A percentile compares a stretch with the other conserved stretches of the same genome.
phyloP scores from a whole-genome alignment of 64 coral and sea anemone species.

The Stylophora pistillata region DNA sequence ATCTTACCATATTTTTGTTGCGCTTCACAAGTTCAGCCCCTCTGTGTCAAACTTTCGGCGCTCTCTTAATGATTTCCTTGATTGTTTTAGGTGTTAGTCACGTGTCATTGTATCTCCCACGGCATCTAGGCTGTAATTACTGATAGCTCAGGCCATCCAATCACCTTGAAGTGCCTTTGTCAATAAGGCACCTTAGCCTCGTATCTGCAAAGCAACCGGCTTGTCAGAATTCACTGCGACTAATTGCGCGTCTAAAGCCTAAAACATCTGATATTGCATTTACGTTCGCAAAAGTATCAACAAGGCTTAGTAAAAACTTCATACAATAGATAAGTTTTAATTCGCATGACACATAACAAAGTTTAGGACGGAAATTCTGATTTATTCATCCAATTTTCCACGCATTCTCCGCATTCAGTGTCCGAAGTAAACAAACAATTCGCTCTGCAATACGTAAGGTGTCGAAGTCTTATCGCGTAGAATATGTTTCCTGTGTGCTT shows the following conservation, averaged over 20 bases:
- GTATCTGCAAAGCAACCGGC: conserved; percentile 28
- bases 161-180: conserved; percentile 3
- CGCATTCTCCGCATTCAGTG: neutral
- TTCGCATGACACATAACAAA: neutral
- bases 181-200: neutral
- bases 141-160: neutral
- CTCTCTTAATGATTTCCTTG: conserved; percentile 12
- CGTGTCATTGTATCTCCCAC: conserved; percentile 3
- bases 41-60: neutral
- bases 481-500: neutral
- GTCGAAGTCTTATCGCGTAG: neutral
- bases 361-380: neutral
- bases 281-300: no score
- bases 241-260: neutral
- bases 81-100: conserved; percentile 40
- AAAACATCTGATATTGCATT: neutral
- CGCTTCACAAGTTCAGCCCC: neutral
- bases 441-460: neutral
- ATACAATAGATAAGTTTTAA: neutral
- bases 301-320: neutral
- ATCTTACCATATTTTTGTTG: conserved; percentile 26
- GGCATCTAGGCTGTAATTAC: neutral
- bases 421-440: neutral
- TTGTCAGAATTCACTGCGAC: conserved; percentile 9
- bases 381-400: neutral